Percentiles rank a stretch among this genome's conserved stretches.
These are phyloP conservation scores for Dendronephthya gigantea DNA, from an alignment of 64 coral and sea anemone species.

Conservation along the genomic window DNA sequence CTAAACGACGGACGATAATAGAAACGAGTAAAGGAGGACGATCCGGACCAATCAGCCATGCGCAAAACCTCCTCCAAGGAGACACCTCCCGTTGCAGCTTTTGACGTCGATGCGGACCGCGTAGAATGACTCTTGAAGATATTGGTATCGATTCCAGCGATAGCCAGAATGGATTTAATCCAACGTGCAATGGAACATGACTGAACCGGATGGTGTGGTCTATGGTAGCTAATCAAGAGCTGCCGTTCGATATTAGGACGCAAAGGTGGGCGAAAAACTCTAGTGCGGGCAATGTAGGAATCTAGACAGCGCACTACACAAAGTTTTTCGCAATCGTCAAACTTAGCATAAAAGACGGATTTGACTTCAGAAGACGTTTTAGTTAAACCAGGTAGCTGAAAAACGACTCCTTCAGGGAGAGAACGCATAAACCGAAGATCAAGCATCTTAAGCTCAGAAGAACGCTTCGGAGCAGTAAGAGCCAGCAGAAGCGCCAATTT, in stretches of 20 bases:
- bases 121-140: background rate
- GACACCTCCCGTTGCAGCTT: background rate
- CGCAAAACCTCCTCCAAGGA: background rate
- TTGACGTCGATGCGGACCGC: background rate
- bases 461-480: background rate
- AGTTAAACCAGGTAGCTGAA: background rate
- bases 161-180: background rate
- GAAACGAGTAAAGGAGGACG: background rate
- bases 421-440: background rate
- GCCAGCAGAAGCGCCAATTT: conserved; percentile 14
- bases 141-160: background rate
- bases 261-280: too few species aligned
- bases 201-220: background rate
- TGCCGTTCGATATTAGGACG: background rate
- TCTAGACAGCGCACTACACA: background rate
- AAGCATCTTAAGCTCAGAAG: background rate
- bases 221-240: background rate
- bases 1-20: background rate
- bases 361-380: background rate
- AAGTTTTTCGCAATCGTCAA: background rate
- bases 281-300: background rate
- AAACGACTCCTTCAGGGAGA: background rate
- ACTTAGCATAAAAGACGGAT: background rate
- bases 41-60: background rate
- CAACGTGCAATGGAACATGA: background rate